A percentile compares a stretch with the other conserved stretches of the same genome.
phyloP scores from a whole-genome alignment of 2,888 invertebrate genomes.

The Heteromyza rotundicornis region DNA sequence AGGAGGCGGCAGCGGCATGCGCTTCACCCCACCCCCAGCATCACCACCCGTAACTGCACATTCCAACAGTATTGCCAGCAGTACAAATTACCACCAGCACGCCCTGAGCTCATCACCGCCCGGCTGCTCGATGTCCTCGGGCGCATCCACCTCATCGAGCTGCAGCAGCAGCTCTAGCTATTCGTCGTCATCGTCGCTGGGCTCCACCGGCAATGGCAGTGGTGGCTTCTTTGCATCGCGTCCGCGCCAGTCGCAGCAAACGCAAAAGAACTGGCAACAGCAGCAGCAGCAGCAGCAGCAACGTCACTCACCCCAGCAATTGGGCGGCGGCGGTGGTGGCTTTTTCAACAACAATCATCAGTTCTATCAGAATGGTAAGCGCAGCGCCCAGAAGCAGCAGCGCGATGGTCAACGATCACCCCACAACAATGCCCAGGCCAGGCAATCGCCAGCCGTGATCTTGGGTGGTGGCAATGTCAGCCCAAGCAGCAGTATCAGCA shows the following conservation, averaged over 20 bases:
- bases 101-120: conserved; percentile 48
- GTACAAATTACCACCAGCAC: conserved; percentile 54
- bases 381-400: conserved; percentile 34
- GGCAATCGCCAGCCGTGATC: conserved; percentile 53
- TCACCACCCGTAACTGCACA: conserved; percentile 54
- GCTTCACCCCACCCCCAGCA: conserved; percentile 41
- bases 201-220: conserved; percentile 38
- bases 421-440: conserved; percentile 27
- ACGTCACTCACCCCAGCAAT: conserved; percentile 38
- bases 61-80: conserved; percentile 63
- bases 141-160: conserved; percentile 40
- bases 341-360: conserved; percentile 34
- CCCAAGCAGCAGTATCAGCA: conserved; percentile 30
- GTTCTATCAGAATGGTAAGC: conserved; percentile 35
- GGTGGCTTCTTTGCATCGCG: conserved; percentile 44
- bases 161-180: conserved; percentile 31
- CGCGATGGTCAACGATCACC: conserved; percentile 46
- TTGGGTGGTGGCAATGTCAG: conserved; percentile 44
- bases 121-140: conserved; percentile 42
- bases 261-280: conserved; percentile 44
- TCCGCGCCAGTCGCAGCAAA: conserved; percentile 40
- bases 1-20: conserved; percentile 22
- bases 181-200: conserved; percentile 32
- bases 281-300: conserved; percentile 47
- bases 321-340: conserved; percentile 33